Conservation (phyloP, 1,140 invertebrate genomes). For the Eriosoma lanigerum region DNA sequence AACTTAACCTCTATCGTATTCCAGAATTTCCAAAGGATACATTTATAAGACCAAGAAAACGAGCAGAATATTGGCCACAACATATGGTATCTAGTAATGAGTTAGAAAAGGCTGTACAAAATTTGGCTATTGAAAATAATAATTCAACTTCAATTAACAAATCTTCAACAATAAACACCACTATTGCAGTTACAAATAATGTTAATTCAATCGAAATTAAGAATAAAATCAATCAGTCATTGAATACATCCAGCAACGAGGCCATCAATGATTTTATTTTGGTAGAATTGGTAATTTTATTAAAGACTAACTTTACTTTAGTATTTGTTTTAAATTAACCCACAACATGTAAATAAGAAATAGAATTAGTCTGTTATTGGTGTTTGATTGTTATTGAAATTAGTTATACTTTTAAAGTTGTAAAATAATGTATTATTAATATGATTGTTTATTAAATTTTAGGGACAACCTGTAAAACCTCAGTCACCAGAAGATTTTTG, state of each 20-base stretch:
- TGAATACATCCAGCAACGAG: conserved; percentile 57
- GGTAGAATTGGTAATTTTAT: conserved; percentile 70
- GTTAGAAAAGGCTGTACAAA: conserved; percentile 52
- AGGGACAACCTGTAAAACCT: conserved; percentile 37
- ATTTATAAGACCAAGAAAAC: conserved; percentile 55
- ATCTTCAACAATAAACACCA: background rate
- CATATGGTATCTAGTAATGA: conserved; percentile 38
- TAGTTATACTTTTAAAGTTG: background rate
- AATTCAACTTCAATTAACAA: conserved; percentile 7
- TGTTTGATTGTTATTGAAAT: background rate
- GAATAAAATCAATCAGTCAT: conserved; percentile 57
- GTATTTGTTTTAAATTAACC: conserved; percentile 32
- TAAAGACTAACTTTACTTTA: conserved; percentile 46
- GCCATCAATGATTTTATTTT: conserved; percentile 69
- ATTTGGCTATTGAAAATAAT: conserved; percentile 35
- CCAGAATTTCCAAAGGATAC: conserved; percentile 53
- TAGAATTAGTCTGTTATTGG: background rate
- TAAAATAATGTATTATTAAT: background rate
- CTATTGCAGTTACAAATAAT: conserved; percentile 59
- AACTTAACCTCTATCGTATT: conserved; percentile 40
- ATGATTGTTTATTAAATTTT: conserved; percentile 20
- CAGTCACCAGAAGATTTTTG: conserved; percentile 44
- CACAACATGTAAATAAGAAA: background rate
- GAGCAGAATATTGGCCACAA: conserved; percentile 51
- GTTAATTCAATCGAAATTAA: conserved; percentile 60